These are phyloP conservation scores for Gambelia wislizenii DNA, from an alignment of 2,797 vertebrate genomes.

Conservation along the genomic window DNA sequence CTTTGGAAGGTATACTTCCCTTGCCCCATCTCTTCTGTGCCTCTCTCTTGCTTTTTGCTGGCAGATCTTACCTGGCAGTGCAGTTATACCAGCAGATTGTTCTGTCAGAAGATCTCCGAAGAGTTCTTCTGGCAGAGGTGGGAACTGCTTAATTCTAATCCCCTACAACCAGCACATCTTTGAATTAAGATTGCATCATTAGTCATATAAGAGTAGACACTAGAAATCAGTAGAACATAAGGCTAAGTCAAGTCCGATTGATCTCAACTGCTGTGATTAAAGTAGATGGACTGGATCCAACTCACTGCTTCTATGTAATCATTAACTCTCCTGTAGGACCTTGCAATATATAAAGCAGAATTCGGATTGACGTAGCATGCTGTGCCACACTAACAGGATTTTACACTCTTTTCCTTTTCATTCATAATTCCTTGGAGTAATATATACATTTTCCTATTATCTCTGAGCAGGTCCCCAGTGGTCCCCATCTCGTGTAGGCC, in stretches of 20 bases:
- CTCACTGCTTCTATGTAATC: not conserved
- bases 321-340: not conserved
- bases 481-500: conserved; percentile 80
- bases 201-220: too few species aligned
- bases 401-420: not conserved
- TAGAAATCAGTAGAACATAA: not conserved
- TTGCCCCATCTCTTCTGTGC: too few species aligned
- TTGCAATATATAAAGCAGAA: not conserved
- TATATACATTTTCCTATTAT: conserved; percentile 51
- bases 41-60: too few species aligned
- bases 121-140: too few species aligned
- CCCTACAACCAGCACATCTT: too few species aligned
- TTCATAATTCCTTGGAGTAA: not conserved
- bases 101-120: too few species aligned
- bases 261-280: not conserved
- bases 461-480: conserved; percentile 77
- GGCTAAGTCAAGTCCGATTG: not conserved
- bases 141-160: too few species aligned
- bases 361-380: not conserved
- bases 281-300: not conserved
- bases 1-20: too few species aligned
- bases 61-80: too few species aligned
- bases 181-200: too few species aligned
- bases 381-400: not conserved
- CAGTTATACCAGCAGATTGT: too few species aligned